Base-by-base conservation (phyloP, 92 coral and sea anemone genomes). In the Umimayanthus kanabou region DNA sequence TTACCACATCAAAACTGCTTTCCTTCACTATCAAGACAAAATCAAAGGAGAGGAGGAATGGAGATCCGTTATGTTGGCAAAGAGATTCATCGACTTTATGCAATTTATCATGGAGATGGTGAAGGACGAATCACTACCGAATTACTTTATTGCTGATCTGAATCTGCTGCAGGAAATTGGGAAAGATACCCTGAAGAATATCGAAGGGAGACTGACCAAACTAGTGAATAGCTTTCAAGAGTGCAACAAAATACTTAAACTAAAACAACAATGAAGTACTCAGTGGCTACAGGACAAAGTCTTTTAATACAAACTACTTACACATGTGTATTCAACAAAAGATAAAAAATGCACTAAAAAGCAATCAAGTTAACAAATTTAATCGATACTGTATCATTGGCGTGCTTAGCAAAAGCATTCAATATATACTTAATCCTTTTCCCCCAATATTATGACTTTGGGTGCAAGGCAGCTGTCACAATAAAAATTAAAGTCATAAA, bases 131-230 rank as follows among this genome's bases (percentile, higher is more conserved):
- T 6, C 67, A 5, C 77, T 92, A 39, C 80, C 83, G 18, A 87
- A 86, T 73, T 92, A 79, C 67, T 92, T 89, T 74, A 92, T 92
- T 81, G 42, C 81, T 1, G 84, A 89, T 5, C 81, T 92, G 81
- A 89, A 92, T 57, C 88, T 92, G 39, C 76, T 92, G 57, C 78
- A 80, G 73, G 94, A 81, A 55, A 47, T 92, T 77, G 43, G 76
- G 45, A 79, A 39, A 66, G 55, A 73, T 26, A 80, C 84, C 58
- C 85, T 92, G 72, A 86, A 47, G 14, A 92, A 92, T 78, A 92
- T 92, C 4, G 94, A 85, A 20, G 85, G 88, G 39, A 89, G 94
- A n/a, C 39, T 92, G 47, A 86, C 65, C 69, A 92, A 81, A 47
- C 72, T 92, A 22, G 85, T 81, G 7, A 73, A 79, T 15, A 89